A percentile compares a stretch with the other conserved stretches of the same genome.
Evolutionary conservation across 2,888 invertebrate genomes (phyloP).

Genomic region (Drosophila emarginata): DNA sequence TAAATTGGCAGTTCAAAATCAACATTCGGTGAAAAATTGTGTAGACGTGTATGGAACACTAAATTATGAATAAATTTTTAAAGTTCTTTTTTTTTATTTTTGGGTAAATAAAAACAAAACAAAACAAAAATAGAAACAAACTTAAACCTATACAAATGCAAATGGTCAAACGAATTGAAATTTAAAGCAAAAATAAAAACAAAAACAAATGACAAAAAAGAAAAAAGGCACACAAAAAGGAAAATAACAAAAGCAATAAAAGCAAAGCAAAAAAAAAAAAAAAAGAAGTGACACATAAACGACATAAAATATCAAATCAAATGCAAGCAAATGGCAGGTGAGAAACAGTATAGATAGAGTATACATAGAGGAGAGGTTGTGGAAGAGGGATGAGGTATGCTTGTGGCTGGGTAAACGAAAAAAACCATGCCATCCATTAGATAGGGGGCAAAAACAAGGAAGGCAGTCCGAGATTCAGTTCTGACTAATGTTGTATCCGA

Average conservation of each 20-base stretch:
- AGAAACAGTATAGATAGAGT: constrained; percentile 31
- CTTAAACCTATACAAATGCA: constrained; percentile 25
- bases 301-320: constrained; percentile 57
- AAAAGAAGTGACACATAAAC: constrained; percentile 22
- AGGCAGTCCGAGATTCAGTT: constrained; percentile 6
- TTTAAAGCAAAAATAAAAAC: neutral
- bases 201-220: constrained; percentile 13
- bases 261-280: constrained; percentile 12
- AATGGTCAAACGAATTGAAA: constrained; percentile 22
- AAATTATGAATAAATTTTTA: neutral
- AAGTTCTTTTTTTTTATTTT: neutral
- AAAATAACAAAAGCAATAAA: constrained; percentile 17
- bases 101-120: neutral
- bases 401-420: too few relatives aligned
- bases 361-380: neutral
- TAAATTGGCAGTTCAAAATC: neutral
- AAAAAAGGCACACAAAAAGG: neutral
- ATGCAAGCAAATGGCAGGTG: constrained; percentile 61
- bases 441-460: too few relatives aligned
- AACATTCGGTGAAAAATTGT: neutral
- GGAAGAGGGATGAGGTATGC: constrained; percentile 11
- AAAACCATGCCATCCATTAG: constrained; percentile 49
- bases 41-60: neutral
- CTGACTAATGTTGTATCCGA: constrained; percentile 34
- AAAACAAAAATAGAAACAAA: constrained; percentile 4